Base-by-base conservation (phyloP, 2,797 vertebrate species). In the Numenius phaeopus region DNA sequence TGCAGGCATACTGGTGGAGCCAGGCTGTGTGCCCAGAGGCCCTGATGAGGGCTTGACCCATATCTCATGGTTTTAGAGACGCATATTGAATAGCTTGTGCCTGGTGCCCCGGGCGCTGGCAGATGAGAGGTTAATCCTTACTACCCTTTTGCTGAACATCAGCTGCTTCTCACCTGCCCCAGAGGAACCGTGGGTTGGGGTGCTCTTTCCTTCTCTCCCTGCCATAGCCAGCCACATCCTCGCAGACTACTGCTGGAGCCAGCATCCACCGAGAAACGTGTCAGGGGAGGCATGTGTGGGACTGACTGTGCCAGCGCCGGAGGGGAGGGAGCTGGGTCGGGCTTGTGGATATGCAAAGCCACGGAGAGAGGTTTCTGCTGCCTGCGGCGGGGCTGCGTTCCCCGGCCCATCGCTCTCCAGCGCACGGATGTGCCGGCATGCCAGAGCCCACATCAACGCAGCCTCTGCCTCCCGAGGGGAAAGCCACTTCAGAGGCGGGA, bases 71-170 rank as follows among this genome's bases (percentile, higher is more conserved):
- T 49, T 95, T 90, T 7, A 50, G 34, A 65, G 46, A 44, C 39
- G 26, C 8, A 1, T n/a, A 10, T 57, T 34, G 49, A 65, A 55
- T 11, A 58, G 10, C 22, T 52, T 71, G 59, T 4, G 5, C 40
- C 11, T 40, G 29, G 19, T 54, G 50, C n/a, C 42, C 18, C 0
- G 0, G 7, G 22, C 32, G 21, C 34, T 17, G 50, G 47, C 39
- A 80, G 39, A 65, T 7, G 39, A 82, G 57, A 83, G 42, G 72
- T 81, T 69, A 69, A 83, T 39, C 42, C 13, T 76, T 57, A 34
- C 15, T 7, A 27, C 13, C 5, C 14, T 81, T 52, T 37, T 5
- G 29, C 44, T 40, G 34, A 70, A 57, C 29, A 44, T 54, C 65
- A 49, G 12, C 46, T 62, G 17, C 29, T 70, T 44, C 39, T 57